A percentile compares a stretch with the other conserved stretches of the same genome.
Conservation (phyloP, 2,113 vertebrate species). For the Epinephelus lanceolatus region DNA sequence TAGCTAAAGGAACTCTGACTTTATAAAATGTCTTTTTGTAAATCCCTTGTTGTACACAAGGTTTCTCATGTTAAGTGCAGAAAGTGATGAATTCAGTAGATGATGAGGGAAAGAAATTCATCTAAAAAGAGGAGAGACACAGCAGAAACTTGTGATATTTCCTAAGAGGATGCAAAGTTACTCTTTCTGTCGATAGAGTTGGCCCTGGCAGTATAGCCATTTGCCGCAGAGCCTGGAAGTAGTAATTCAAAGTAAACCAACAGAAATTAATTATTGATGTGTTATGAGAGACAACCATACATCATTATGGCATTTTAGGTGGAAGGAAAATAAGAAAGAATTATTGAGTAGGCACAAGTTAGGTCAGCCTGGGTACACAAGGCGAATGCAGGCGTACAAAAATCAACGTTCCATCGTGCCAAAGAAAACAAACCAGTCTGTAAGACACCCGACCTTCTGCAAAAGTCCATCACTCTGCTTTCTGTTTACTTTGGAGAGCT, state of each 20-base stretch:
- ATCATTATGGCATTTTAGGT: slow-evolving; percentile 71
- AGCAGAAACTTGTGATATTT: slow-evolving; percentile 14
- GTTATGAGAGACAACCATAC: slow-evolving; percentile 65
- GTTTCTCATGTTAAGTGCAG: not conserved
- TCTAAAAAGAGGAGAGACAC: slow-evolving; percentile 31
- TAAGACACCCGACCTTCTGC: slow-evolving; percentile 26
- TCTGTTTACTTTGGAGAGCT: slow-evolving; percentile 53
- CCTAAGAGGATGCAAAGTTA: slow-evolving; percentile 17
- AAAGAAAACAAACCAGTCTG: slow-evolving; percentile 41
- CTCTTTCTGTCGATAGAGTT: slow-evolving; percentile 34
- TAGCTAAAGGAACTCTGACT: not conserved
- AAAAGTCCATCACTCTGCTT: slow-evolving; percentile 44
- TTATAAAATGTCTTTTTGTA: not conserved
- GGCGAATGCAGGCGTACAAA: slow-evolving; percentile 4
- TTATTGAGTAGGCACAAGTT: slow-evolving; percentile 54
- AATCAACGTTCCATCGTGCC: slow-evolving; percentile 21
- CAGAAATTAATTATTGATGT: slow-evolving; percentile 72
- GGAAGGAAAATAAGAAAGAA: slow-evolving; percentile 58
- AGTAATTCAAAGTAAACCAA: slow-evolving; percentile 70
- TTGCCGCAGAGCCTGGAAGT: slow-evolving; percentile 40
- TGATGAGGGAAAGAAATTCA: slow-evolving; percentile 30
- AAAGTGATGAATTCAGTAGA: slow-evolving; percentile 34
- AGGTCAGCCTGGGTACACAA: slow-evolving; percentile 25
- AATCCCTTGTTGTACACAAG: slow-evolving; percentile 9
- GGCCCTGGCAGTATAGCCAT: slow-evolving; percentile 31